Evolutionary conservation across 1,140 invertebrate species (phyloP).

Genomic region (Aphidius gifuensis): DNA sequence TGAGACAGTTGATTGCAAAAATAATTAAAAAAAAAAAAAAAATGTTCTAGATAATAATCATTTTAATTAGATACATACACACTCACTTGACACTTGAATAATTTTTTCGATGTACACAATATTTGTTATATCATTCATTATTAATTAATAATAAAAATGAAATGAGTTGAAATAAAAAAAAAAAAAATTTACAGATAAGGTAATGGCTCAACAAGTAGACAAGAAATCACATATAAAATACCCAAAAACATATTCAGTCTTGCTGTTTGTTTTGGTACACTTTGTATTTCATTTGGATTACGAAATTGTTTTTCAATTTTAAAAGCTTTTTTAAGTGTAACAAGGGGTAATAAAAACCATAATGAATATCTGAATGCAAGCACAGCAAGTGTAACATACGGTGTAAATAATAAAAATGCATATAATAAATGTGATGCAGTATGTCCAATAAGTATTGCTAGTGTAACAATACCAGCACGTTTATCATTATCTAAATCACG

Average conservation of each 20-base stretch:
- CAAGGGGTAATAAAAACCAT: slow-evolving; percentile 84
- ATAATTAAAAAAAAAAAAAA: no score
- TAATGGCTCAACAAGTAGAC: slow-evolving; percentile 52
- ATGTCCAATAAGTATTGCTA: slow-evolving; percentile 89
- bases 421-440: slow-evolving; percentile 89
- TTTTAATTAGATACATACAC: no score
- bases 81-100: no score
- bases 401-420: slow-evolving; percentile 84
- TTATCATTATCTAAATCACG: slow-evolving; percentile 83
- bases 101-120: no score
- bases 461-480: slow-evolving; percentile 83
- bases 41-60: no score
- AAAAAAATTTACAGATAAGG: slow-evolving; percentile 41
- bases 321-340: slow-evolving; percentile 85
- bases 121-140: no score
- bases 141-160: slow-evolving; percentile 1
- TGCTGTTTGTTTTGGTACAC: slow-evolving; percentile 83
- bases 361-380: slow-evolving; percentile 76
- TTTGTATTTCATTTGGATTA: slow-evolving; percentile 69
- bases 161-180: slow-evolving; percentile 12
- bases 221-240: slow-evolving; percentile 81
- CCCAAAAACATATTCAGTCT: slow-evolving; percentile 89
- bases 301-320: slow-evolving; percentile 87
- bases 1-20: neutral
- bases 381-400: slow-evolving; percentile 86